Base-by-base conservation (phyloP, 2,888 invertebrate species). In the Leptothorax acervorum region DNA sequence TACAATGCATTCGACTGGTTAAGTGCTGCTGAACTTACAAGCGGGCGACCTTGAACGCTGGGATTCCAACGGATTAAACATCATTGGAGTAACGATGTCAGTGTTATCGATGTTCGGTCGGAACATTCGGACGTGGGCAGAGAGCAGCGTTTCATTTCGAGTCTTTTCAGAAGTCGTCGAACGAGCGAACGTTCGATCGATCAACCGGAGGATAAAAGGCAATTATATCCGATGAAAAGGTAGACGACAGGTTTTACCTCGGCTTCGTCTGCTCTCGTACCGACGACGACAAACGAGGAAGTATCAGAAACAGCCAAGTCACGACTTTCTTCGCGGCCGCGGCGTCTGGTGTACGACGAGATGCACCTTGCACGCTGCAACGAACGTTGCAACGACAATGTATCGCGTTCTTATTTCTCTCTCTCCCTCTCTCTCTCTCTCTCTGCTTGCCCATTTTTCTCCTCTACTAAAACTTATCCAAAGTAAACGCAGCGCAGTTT, bases 261-360 rank as follows among this genome's bases (percentile, higher is more conserved):
- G 60, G 75, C 66, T 66, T 63, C 70, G 65, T 81, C 66, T 79
- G 31, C 48, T 62, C 31, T 76, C 68, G 57, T 57, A 66, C 18
- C 68, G 55, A 31, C 62, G 48, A 68, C 82, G 84, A 85, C 85
- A 89, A 89, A 90, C 83, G 85, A 87, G 89, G 85, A 90, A 87
- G 86, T 86, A 86, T 82, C 81, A 86, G 87, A 87, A 87, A 90
- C 81, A 84, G 83, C 68, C 79, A 84, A 91, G 89, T 89, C 90
- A 90, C 89, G 89, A 90, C 87, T 90, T 90, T 90, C 89, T 83
- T 86, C 86, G 86, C 75, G 76, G 75, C 63, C 86, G 86, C 75
- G 76, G 75, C 63, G 57, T 68, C 83, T 42, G 15, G 31, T 42
- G 83, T 86, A 84, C 83, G 79, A 73, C 51, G 78, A 70, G 85